A percentile compares a stretch with the other conserved stretches of the same genome.
These are phyloP conservation scores for Trachelus troglodyta DNA, from an alignment of 2,888 invertebrate genomes.

Conservation along the genomic window DNA sequence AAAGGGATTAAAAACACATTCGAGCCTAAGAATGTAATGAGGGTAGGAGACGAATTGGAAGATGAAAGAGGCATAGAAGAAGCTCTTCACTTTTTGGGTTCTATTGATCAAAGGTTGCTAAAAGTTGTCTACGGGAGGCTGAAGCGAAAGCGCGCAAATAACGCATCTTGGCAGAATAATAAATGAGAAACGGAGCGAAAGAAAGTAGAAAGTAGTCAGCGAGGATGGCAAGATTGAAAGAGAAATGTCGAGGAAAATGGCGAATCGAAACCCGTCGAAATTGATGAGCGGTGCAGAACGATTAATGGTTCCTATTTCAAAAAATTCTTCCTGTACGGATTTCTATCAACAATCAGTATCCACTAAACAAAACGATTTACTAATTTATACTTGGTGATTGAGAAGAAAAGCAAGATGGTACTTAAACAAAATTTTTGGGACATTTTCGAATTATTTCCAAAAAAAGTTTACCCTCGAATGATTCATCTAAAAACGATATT, in stretches of 20 bases:
- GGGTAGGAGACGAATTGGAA: neutral
- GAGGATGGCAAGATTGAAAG: constrained; percentile 7
- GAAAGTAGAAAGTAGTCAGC: constrained; percentile 43
- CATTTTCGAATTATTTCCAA: constrained; percentile 27
- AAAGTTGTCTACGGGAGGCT: constrained; percentile 15
- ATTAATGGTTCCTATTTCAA: constrained; percentile 24
- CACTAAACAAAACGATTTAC: neutral
- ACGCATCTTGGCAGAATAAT: constrained; percentile 55
- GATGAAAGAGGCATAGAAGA: neutral
- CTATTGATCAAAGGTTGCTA: constrained; percentile 32
- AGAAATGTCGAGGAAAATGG: constrained; percentile 20
- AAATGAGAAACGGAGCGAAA: constrained; percentile 46
- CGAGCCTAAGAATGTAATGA: neutral
- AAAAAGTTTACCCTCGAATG: neutral
- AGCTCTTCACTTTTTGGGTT: constrained; percentile 20
- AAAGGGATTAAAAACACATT: neutral
- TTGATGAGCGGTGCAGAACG: constrained; percentile 28
- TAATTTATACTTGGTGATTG: neutral
- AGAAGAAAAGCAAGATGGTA: neutral
- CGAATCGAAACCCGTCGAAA: constrained; percentile 26
- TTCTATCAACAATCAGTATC: neutral
- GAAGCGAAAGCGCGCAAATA: constrained; percentile 48
- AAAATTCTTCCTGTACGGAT: neutral
- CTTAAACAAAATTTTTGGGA: neutral
- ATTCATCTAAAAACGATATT: neutral